Evolutionary conservation across 1,140 invertebrate genomes (phyloP), one percentile per base, ranked within the genome.

Genomic region (Danaus melanippus): DNA sequence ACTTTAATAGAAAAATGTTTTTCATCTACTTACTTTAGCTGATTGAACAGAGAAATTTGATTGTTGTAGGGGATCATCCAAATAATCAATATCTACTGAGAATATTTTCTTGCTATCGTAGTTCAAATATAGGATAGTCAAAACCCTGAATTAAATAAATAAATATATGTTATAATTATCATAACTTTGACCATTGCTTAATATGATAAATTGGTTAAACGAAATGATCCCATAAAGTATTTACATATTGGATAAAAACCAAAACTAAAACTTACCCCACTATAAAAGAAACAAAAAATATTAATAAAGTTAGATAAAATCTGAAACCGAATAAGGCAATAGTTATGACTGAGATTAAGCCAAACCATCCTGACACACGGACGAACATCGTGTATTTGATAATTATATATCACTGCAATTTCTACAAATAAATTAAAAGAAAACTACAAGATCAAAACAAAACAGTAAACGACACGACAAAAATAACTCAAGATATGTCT

Each of bases 1-100:
- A 15, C 15, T 15, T 39, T 49, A 17, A 53, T 17, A 49, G 12
- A 6, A 11, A 45, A 52, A 46, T 40, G n/a, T 45, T 44, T 44
- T 10, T 32, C 10, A 43, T 43, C 41, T 46, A 53, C 50, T 60
- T 76, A 86, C 83, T 76, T 81, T 82, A 12, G 75, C 60, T 41
- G 76, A 60, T 61, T 76, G 72, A 53, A 84, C 70, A 47, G 78
- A 79, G 60, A 77, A 86, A 51, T 79, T 82, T 10, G 68, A 74
- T 69, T 78, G 71, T 59, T 81, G 79, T 10, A 86, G 57, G 12
- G 81, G 84, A 68, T 86, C 77, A 71, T 84, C 80, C 47, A 84
- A 58, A 56, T 62, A 69, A 41, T 86, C 74, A 49, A 84, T 67
- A 62, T 81, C 77, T 42, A 69, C 64, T 45, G 74, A 60, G 56